Percentiles rank a stretch among this genome's conserved stretches.
These are phyloP conservation scores for Diarsia rubi DNA, from an alignment of 2,888 invertebrate genomes.

Conservation along the genomic window DNA sequence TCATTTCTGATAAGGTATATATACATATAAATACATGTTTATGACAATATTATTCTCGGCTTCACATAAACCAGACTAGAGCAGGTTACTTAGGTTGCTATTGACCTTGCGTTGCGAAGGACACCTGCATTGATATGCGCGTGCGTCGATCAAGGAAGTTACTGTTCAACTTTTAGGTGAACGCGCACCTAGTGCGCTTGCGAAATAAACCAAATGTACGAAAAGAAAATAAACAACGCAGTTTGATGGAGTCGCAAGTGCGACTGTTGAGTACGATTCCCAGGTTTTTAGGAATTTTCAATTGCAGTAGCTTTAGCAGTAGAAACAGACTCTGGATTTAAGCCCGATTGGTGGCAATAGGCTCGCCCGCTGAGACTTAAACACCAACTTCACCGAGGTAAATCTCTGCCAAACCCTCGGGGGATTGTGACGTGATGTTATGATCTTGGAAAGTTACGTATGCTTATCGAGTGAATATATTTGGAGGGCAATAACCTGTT, in stretches of 20 bases:
- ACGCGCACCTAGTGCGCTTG: not conserved
- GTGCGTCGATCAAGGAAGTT: slow-evolving; percentile 31
- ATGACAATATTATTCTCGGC: not conserved
- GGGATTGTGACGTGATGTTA: too few species aligned
- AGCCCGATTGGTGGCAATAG: too few species aligned
- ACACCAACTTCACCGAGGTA: too few species aligned
- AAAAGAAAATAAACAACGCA: not conserved
- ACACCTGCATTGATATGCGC: slow-evolving; percentile 27
- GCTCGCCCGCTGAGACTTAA: too few species aligned
- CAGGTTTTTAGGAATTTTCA: too few species aligned
- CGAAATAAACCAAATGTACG: not conserved
- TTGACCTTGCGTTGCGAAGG: slow-evolving; percentile 40
- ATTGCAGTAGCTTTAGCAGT: too few species aligned
- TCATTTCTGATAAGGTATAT: slow-evolving; percentile 18
- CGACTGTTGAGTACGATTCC: too few species aligned
- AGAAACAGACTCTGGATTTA: too few species aligned
- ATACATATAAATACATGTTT: not conserved
- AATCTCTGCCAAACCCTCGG: too few species aligned
- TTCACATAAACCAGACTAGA: slow-evolving; percentile 26
- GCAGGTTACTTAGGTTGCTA: not conserved
- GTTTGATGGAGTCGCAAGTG: not conserved
- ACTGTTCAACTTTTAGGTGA: slow-evolving; percentile 31
- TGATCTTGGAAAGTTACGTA: not conserved
- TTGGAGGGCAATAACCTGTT: slow-evolving; percentile 12
- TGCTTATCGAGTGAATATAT: not conserved